These are phyloP conservation scores for Andrena chrysosceles DNA, from an alignment of 2,888 invertebrate species.

Conservation along the genomic window DNA sequence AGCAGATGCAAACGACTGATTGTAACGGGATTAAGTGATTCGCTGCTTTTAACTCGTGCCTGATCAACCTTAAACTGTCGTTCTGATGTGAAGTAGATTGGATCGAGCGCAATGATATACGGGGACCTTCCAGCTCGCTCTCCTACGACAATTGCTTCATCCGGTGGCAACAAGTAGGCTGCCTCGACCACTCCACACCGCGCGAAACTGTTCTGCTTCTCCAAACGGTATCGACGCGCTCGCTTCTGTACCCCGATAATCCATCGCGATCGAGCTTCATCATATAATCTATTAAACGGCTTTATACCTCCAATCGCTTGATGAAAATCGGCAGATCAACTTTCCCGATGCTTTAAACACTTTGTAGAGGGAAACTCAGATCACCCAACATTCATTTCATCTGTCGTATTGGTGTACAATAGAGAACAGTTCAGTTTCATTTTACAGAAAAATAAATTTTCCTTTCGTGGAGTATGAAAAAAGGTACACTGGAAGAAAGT, in stretches of 20 bases:
- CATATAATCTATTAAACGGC: too few relatives aligned
- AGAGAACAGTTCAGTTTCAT: too few relatives aligned
- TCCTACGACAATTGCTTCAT: slow-evolving; percentile 45
- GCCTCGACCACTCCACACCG: neutral
- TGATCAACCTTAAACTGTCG: slow-evolving; percentile 10
- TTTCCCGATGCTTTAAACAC: neutral
- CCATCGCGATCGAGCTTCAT: neutral
- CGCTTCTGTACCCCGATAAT: slow-evolving; percentile 17
- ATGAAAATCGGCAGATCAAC: neutral
- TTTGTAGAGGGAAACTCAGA: too few relatives aligned
- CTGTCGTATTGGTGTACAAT: too few relatives aligned
- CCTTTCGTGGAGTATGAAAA: too few relatives aligned
- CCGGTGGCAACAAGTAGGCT: neutral
- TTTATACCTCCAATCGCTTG: neutral
- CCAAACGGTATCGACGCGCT: neutral
- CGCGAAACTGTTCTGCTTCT: neutral
- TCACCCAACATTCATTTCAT: too few relatives aligned
- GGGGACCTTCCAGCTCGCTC: slow-evolving; percentile 15
- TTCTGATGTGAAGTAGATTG: slow-evolving; percentile 32
- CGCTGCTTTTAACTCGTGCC: neutral
- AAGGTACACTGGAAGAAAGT: too few relatives aligned
- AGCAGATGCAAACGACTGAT: neutral
- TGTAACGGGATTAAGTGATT: slow-evolving; percentile 20
- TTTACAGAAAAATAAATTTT: too few relatives aligned
- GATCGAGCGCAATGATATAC: slow-evolving; percentile 43